A percentile compares a stretch with the other conserved stretches of the same genome.
Conservation (phyloP, 92 coral and sea anemone genomes). For the Ricordea florida region DNA sequence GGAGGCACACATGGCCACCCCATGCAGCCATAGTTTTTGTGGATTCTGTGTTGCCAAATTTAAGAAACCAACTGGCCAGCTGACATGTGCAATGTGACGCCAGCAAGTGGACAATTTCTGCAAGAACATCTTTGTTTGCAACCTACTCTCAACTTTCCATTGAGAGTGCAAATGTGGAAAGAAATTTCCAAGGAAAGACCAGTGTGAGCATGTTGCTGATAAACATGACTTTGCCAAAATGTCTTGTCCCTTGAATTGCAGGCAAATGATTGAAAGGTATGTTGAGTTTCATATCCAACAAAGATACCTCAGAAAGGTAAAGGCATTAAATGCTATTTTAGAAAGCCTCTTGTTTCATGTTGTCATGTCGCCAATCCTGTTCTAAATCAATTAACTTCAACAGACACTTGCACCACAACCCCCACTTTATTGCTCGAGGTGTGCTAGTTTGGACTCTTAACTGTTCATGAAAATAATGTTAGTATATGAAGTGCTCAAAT, state of each 20-base stretch:
- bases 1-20: not conserved
- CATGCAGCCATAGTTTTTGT: conserved; percentile 3
- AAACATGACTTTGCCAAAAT: not conserved
- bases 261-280: not conserved
- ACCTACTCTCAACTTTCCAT: not conserved
- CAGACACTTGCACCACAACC: not conserved
- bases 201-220: not conserved
- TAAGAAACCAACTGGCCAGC: not conserved
- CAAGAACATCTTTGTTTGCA: not conserved
- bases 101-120: not conserved
- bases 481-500: too few relatives aligned
- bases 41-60: not conserved
- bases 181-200: not conserved
- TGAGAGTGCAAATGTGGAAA: not conserved
- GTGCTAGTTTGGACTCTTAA: too few relatives aligned
- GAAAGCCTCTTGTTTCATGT: too few relatives aligned
- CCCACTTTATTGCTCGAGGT: not conserved
- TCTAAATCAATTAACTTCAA: not conserved
- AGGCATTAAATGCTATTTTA: not conserved
- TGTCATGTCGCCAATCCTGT: not conserved
- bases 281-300: not conserved
- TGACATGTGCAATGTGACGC: not conserved
- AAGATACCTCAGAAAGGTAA: not conserved
- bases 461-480: too few relatives aligned
- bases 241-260: not conserved